Conservation (phyloP, 2,797 vertebrate genomes). For the Coregonus sp. region DNA sequence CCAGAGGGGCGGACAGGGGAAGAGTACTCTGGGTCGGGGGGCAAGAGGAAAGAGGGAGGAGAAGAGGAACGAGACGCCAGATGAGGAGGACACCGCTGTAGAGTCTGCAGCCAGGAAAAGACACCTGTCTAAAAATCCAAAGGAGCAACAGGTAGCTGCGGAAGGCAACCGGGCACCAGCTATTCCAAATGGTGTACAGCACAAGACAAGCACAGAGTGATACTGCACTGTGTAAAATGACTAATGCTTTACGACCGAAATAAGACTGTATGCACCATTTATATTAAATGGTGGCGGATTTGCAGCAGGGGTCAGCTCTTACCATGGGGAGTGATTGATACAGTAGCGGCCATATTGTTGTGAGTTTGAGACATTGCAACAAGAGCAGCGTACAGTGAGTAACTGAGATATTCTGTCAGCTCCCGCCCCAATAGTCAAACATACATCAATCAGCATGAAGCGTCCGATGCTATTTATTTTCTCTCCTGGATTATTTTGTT, state of each 20-base stretch:
- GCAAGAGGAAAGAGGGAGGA: slow-evolving; percentile 89
- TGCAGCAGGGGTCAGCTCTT: background rate
- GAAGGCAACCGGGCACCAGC: background rate
- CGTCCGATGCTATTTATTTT: background rate
- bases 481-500: too few species aligned
- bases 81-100: slow-evolving; percentile 42
- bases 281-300: background rate
- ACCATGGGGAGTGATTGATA: background rate
- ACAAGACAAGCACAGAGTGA: background rate
- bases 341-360: background rate
- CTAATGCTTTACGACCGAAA: background rate
- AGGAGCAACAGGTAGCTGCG: slow-evolving; percentile 31
- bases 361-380: background rate
- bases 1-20: slow-evolving; percentile 90
- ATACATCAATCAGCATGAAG: background rate
- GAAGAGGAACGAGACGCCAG: slow-evolving; percentile 36
- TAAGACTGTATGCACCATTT: background rate
- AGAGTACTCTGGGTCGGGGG: slow-evolving; percentile 73
- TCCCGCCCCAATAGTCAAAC: background rate
- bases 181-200: background rate
- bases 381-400: background rate
- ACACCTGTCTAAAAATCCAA: slow-evolving; percentile 28
- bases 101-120: slow-evolving; percentile 55
- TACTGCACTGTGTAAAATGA: background rate
- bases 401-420: background rate